Base-by-base conservation (phyloP, 2,797 vertebrate genomes). In the Chrosomus eos region DNA sequence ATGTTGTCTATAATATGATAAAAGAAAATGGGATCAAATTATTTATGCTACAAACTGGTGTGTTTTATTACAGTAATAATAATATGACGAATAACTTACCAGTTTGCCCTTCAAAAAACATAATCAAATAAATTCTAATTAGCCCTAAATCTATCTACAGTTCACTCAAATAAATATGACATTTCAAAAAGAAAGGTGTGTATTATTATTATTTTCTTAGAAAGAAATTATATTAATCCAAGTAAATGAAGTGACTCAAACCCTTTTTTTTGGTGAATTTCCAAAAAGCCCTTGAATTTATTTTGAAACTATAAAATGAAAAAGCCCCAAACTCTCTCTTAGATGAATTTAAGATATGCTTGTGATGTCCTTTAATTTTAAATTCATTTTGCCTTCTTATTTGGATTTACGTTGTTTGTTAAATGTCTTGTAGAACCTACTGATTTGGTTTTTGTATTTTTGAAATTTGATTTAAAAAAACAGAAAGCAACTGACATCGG, bases 401-500 rank as follows among this genome's bases (percentile, higher is more conserved):
- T 5, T 70, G 7, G 28, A 73, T 51, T 75, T 14, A 8, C 14
- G 19, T 33, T 21, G 5, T 74, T 26, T 19, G 1, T 21, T 33
- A 33, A 53, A 33, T 55, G 19, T 75, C 48, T 55, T 75, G 13
- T n/a, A 33, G 19, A 38, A 75, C 21, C 48, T 55, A n/a, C 11
- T 36, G 13, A 55, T 23, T 36, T 14, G 7, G n/a, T n/a, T 33
- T 51, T 38, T 16, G 51, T 14, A 14, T 53, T 74, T 33, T 13
- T 53, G 0, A 23, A 53, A 23, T 33, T 51, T 48, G 1, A 21
- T 21, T 3, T 1, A 51, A 51, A 19, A 19, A 55, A 55, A 55
- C 7, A 23, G 8, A 21, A 2, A 1, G 53, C 11, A n/a, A 14
- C 14, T 14, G 0, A 13, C 0, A 45, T 26, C 1, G 1, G 5